These are phyloP conservation scores for Asarcornis scutulata DNA, from an alignment of 2,113 vertebrate genomes.

Conservation along the genomic window DNA sequence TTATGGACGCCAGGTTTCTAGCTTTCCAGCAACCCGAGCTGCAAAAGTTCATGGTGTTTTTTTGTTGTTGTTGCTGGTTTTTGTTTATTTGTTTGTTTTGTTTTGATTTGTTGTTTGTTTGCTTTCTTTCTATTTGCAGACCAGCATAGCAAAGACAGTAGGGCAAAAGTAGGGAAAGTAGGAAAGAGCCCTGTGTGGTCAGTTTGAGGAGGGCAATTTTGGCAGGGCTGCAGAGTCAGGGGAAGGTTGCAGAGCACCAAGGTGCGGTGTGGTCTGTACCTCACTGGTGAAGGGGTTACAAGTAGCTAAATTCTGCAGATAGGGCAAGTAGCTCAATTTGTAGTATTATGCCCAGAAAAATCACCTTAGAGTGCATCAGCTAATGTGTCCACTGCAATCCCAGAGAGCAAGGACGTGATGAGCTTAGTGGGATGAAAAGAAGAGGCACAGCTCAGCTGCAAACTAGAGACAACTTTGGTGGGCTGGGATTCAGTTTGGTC, in stretches of 20 bases:
- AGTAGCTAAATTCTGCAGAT: not conserved
- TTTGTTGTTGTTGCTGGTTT: too few species aligned
- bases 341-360: not conserved
- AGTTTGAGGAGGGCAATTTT: not conserved
- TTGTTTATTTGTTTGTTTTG: accelerated
- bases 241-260: not conserved
- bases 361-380: not conserved
- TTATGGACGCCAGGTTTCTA: not conserved
- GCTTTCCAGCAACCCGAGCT: not conserved
- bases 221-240: not conserved
- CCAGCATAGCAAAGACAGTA: not conserved
- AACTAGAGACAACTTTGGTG: not conserved
- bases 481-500: not conserved
- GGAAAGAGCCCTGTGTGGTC: not conserved
- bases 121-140: not conserved
- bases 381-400: not conserved
- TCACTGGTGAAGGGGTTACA: not conserved
- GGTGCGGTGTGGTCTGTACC: not conserved
- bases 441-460: not conserved
- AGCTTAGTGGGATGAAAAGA: not conserved
- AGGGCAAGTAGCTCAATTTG: not conserved
- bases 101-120: accelerated
- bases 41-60: not conserved
- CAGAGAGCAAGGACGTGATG: not conserved
- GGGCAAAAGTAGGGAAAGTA: too few species aligned